Conservation (phyloP, 1,140 invertebrate species). For the Drosophila truncata region DNA sequence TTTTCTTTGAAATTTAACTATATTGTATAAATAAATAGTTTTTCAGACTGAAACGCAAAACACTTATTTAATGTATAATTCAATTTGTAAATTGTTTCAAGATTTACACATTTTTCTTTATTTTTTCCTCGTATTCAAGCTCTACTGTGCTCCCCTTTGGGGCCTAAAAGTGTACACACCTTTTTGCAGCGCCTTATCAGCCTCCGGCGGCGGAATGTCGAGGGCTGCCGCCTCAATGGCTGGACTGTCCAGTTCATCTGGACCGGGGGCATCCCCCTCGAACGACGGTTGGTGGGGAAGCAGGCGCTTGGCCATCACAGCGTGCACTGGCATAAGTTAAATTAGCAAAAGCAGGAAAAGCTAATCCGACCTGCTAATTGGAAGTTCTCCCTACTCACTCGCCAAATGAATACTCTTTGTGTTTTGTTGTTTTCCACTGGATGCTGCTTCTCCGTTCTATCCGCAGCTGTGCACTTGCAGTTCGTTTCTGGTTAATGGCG, state of each 20-base stretch:
- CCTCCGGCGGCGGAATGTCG: conserved; percentile 53
- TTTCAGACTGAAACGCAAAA: not conserved
- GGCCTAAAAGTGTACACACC: conserved; percentile 22
- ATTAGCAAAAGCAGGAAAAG: not conserved
- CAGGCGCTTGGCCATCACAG: conserved; percentile 75
- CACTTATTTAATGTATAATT: not conserved
- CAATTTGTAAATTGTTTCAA: not conserved
- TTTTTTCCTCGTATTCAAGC: not conserved
- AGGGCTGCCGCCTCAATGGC: conserved; percentile 75
- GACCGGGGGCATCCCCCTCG: conserved; percentile 63
- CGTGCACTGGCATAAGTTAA: conserved; percentile 61
- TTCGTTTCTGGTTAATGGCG: conserved; percentile 29
- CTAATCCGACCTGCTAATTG: conserved; percentile 10
- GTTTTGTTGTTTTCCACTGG: not conserved
- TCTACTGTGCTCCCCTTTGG: not conserved
- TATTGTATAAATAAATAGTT: not conserved
- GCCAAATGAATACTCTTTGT: conserved; percentile 28
- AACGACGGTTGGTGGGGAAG: conserved; percentile 63
- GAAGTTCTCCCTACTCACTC: conserved; percentile 41
- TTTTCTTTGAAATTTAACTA: not conserved
- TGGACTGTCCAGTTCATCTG: conserved; percentile 79
- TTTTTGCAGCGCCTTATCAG: conserved; percentile 54
- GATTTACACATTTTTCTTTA: not conserved
- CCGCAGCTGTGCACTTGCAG: conserved; percentile 26
- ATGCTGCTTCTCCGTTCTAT: conserved; percentile 5